Conservation (phyloP, 2,888 invertebrate genomes). For the Hedya salicella region DNA sequence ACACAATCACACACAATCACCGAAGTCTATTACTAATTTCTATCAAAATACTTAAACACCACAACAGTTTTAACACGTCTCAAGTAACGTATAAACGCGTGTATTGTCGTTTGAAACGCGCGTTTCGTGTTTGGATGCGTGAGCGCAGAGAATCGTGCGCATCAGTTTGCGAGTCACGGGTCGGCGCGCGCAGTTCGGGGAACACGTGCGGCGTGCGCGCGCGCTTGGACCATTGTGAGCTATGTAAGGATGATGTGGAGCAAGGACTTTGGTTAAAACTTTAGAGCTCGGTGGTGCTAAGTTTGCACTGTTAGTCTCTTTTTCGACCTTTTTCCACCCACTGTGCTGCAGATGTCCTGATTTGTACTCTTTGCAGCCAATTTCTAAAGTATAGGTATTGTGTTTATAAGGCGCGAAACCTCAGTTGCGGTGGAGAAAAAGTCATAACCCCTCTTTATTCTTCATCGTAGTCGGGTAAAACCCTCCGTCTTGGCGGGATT, state of each 20-base stretch:
- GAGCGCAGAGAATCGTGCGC: slow-evolving; percentile 52
- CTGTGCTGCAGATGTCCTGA: too few relatives aligned
- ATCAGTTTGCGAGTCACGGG: slow-evolving; percentile 73
- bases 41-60: background rate
- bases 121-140: slow-evolving; percentile 20
- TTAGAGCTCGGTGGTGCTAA: background rate
- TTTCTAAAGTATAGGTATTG: too few relatives aligned
- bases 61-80: too few relatives aligned
- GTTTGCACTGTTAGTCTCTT: background rate
- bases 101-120: background rate
- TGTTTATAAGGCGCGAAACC: too few relatives aligned
- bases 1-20: background rate
- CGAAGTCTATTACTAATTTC: background rate
- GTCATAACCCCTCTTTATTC: too few relatives aligned
- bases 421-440: too few relatives aligned
- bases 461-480: too few relatives aligned
- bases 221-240: slow-evolving; percentile 58
- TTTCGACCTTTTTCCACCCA: too few relatives aligned
- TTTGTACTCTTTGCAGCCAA: too few relatives aligned
- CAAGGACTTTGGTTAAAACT: slow-evolving; percentile 14
- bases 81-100: background rate
- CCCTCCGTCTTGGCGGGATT: too few relatives aligned
- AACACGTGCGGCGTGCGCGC: slow-evolving; percentile 71
- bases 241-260: slow-evolving; percentile 3
- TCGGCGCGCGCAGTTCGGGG: slow-evolving; percentile 64